A percentile compares a stretch with the other conserved stretches of the same genome.
Conservation (phyloP, 2,113 vertebrate genomes). For the Ranitomeya imitator region DNA sequence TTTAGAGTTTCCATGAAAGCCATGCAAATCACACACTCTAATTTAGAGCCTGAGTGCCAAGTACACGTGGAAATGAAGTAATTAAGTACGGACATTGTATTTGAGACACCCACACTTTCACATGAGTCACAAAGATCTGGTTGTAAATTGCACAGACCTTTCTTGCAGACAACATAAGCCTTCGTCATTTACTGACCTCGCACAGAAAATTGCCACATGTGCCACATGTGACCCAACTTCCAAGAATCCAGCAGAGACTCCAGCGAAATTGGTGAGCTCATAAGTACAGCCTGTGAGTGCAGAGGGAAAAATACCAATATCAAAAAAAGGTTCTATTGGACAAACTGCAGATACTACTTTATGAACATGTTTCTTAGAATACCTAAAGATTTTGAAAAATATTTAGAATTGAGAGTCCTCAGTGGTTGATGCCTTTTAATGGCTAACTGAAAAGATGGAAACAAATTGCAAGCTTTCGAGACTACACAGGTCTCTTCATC, state of each 20-base stretch:
- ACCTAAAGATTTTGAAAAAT: background rate
- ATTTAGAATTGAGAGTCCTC: too few species aligned
- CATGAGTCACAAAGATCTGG: constrained; percentile 23
- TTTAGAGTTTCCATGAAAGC: background rate
- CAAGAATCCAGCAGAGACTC: background rate
- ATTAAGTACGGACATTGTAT: constrained; percentile 26
- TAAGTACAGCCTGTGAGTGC: background rate
- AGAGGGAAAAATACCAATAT: constrained; percentile 15
- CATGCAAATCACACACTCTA: background rate
- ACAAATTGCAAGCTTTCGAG: too few species aligned
- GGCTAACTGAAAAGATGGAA: too few species aligned
- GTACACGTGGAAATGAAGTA: constrained; percentile 37
- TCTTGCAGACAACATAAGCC: constrained; percentile 16
- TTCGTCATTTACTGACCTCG: constrained; percentile 15
- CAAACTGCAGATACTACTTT: background rate
- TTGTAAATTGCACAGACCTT: constrained; percentile 23
- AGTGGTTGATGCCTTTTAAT: too few species aligned
- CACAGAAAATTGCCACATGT: constrained; percentile 28
- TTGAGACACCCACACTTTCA: constrained; percentile 1
- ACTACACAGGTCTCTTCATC: too few species aligned
- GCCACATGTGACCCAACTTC: background rate
- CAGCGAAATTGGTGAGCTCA: constrained; percentile 1
- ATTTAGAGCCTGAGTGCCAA: constrained; percentile 22
- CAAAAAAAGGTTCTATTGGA: background rate
- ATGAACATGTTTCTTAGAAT: background rate